Base-by-base conservation (phyloP, 1,140 invertebrate genomes). In the Apis florea region DNA sequence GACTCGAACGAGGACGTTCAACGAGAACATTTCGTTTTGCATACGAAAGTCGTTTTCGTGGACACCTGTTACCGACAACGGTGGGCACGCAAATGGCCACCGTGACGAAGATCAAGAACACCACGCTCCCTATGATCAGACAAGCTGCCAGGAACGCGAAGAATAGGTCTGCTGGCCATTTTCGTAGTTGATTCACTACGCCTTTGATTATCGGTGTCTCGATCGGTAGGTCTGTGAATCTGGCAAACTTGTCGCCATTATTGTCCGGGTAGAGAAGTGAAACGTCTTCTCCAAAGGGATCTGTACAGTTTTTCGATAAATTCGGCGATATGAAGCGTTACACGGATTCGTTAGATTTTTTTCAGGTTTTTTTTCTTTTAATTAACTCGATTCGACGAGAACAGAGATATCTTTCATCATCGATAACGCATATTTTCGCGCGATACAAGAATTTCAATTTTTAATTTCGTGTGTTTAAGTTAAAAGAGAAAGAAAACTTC, bases 101-200 rank as follows among this genome's bases (percentile, higher is more conserved):
- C 10, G 76, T 77, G 12, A 79, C n/a, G 24, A 89, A 71, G 17
- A 78, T 56, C 24, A 89, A 47, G 26, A 83, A 49, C 6, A 77
- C 9, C 40, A 89, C 31, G 31, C 77, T 59, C 11, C 49, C 79
- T 11, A 85, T 58, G 12, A 89, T 21, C 6, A 89, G 47, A 26
- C 83, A 90, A 13, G 70, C 88, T n/a, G 75, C 59, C 24, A 90
- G 54, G 47, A 91, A 91, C 1, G 82, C 85, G 24, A 67, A 58
- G 40, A 86, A 86, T 11, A 91, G 2, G 59, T 91, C 85, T 8
- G 81, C 75, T 19, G 90, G 90, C 90, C 90, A 91, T 79, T 70
- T 85, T 26, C 68, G 73, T 63, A 91, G 68, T 54, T 90, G 88
- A 71, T 85, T 85, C 0, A 85, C 79, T 2, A 83, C 89, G 15